phyloP scores from a whole-genome alignment of 1,140 invertebrate species.

The Hermetia illucens region DNA sequence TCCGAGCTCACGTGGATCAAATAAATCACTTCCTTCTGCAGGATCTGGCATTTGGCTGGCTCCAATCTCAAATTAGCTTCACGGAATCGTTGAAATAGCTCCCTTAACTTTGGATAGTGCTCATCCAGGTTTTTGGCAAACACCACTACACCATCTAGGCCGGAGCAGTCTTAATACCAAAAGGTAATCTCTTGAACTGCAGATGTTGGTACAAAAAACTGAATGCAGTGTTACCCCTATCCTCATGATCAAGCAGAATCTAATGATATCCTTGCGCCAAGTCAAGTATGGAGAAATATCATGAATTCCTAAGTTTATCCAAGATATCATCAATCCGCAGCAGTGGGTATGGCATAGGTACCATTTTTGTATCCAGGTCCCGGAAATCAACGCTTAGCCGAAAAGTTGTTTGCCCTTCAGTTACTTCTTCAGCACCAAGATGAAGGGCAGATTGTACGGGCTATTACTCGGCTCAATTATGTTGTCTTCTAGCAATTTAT shows the following conservation, averaged over 20 bases:
- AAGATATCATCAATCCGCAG: no score
- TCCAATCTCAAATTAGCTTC: conserved; percentile 28
- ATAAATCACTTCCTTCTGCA: conserved; percentile 29
- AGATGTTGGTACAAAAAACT: no score
- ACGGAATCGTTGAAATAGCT: no score
- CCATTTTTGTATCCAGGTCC: conserved; percentile 20
- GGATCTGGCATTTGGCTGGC: conserved; percentile 24
- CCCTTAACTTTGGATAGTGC: conserved; percentile 15
- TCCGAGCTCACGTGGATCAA: conserved; percentile 27
- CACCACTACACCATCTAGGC: conserved; percentile 30
- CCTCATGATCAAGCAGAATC: conserved; percentile 22
- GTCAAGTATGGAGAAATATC: conserved; percentile 35
- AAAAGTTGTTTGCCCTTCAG: conserved; percentile 18
- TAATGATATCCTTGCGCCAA: no score
- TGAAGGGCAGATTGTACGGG: conserved; percentile 8
- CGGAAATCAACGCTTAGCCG: conserved; percentile 20
- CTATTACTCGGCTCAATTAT: background rate
- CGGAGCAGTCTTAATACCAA: no score
- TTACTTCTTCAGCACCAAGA: conserved; percentile 21
- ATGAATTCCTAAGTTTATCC: conserved; percentile 30
- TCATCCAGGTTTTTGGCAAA: conserved; percentile 14
- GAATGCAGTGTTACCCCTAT: conserved; percentile 34
- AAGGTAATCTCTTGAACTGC: no score
- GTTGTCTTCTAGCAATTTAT: background rate
- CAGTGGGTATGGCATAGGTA: conserved; percentile 30